A percentile compares a stretch with the other conserved stretches of the same genome.
Evolutionary conservation across 2,797 vertebrate species (phyloP).

Genomic region (Pyrocephalus nanus): DNA sequence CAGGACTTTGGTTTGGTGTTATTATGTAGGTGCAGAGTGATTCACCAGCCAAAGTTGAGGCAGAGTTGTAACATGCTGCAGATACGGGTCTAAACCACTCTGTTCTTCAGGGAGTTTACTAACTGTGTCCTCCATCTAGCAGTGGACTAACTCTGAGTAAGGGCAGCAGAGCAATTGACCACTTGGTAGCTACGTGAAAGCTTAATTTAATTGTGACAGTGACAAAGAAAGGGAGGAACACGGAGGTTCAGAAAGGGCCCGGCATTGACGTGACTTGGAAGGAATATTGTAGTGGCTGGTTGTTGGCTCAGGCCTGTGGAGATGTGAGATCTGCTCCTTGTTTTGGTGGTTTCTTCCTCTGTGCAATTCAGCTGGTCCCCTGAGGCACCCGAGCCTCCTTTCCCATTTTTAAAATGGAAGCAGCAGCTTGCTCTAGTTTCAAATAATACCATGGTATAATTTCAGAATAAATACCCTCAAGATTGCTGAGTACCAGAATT

Average conservation of each 20-base stretch:
- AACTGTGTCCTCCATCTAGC: background rate
- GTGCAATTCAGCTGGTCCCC: background rate
- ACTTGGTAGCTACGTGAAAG: background rate
- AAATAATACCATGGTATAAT: background rate
- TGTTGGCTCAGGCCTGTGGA: background rate
- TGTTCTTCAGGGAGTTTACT: background rate
- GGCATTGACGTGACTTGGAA: background rate
- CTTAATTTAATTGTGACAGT: background rate
- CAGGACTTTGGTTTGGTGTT: background rate
- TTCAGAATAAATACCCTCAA: background rate
- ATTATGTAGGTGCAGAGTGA: background rate
- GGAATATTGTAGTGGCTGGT: background rate
- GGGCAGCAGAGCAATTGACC: background rate
- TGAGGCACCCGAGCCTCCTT: background rate
- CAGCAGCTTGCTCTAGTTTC: background rate
- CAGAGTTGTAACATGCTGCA: background rate
- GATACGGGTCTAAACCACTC: background rate
- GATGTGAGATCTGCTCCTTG: background rate
- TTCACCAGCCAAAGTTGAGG: background rate
- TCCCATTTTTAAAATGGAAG: background rate
- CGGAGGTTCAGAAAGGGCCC: background rate
- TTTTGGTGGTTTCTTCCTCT: background rate
- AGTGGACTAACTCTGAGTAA: background rate
- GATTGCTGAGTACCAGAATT: background rate
- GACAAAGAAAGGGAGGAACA: background rate